Base-by-base conservation (phyloP, 2,888 invertebrate species). In the Agriotes lineatus region DNA sequence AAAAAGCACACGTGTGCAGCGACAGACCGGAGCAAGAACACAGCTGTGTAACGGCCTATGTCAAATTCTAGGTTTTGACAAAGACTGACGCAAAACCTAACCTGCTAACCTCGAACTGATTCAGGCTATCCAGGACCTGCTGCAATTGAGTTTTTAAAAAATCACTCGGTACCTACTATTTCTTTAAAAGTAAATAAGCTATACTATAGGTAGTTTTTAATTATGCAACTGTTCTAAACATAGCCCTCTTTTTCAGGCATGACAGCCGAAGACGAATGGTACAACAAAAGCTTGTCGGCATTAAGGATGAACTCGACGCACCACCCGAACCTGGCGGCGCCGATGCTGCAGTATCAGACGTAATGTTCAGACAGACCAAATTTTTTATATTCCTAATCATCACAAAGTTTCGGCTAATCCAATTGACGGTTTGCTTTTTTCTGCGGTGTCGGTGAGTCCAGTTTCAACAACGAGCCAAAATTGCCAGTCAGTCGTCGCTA, bases 341-440 rank as follows among this genome's bases (percentile, higher is more conserved):
- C 97, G 67, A 97, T 98, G 95, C 88, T 98, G 76, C 97, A 97
- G 84, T 98, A 98, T 87, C 97, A 98, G 87, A 95, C 95, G 93
- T 96, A 95, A 95, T 94, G 74, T 64, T 71, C 60, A 60, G 77
- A 74, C 30, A 35, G 62, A 54, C 59, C 62, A 48, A 52, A 52
- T 42, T 59, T 57, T 57, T 67, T 62, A 57, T 58, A 50, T 54
- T 52, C 50, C 30, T 48, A 10, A 50, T 52, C 42, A 57, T 48
- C 19, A 18, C 5, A 57, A 39, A 48, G 19, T 57, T 67, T 63
- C 63, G 68, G 68, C 68, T 56, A 67, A 37, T 48, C 44, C 56
- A 48, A 39, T 48, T 39, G 54, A 48, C 25, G 25, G 39, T 54
- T 39, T 54, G 60, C 54, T 61, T 67, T 62, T 67, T 62, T 63